A percentile compares a stretch with the other conserved stretches of the same genome.
These are phyloP conservation scores for Dromas ardeola DNA, from an alignment of 2,113 vertebrate species.

Conservation along the genomic window DNA sequence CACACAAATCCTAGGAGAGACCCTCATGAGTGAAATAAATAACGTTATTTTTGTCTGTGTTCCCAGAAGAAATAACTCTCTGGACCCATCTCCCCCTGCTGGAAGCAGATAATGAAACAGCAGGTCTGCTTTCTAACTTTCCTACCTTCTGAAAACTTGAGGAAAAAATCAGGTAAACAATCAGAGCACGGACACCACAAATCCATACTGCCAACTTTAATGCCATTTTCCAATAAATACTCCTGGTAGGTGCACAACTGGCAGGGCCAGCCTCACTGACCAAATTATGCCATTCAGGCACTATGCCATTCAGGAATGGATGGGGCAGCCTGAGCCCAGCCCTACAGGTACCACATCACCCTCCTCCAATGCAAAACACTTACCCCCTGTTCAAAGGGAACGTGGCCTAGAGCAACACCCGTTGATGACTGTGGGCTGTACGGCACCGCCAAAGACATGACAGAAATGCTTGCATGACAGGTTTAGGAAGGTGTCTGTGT, in stretches of 20 bases:
- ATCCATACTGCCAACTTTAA: neutral
- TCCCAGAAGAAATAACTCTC: constrained; percentile 65
- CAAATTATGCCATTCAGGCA: neutral
- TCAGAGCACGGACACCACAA: neutral
- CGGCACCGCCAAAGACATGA: neutral
- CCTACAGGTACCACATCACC: neutral
- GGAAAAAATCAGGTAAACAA: neutral
- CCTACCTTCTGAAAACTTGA: neutral
- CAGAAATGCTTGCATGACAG: neutral
- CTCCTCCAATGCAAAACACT: neutral
- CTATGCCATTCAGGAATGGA: neutral
- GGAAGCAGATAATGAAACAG: constrained; percentile 60
- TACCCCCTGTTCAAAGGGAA: neutral
- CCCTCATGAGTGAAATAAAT: constrained; percentile 8
- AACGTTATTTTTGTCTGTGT: neutral
- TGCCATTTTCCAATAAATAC: neutral
- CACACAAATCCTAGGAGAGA: constrained; percentile 5
- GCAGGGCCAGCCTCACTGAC: neutral
- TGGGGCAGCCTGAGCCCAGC: neutral
- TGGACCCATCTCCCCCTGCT: constrained; percentile 77
- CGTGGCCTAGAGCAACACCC: neutral
- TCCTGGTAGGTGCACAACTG: neutral
- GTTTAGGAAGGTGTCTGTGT: neutral
- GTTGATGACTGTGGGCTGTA: neutral
- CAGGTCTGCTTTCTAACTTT: neutral